Conservation (phyloP, 2,888 invertebrate genomes). For the Sympetrum striolatum region DNA sequence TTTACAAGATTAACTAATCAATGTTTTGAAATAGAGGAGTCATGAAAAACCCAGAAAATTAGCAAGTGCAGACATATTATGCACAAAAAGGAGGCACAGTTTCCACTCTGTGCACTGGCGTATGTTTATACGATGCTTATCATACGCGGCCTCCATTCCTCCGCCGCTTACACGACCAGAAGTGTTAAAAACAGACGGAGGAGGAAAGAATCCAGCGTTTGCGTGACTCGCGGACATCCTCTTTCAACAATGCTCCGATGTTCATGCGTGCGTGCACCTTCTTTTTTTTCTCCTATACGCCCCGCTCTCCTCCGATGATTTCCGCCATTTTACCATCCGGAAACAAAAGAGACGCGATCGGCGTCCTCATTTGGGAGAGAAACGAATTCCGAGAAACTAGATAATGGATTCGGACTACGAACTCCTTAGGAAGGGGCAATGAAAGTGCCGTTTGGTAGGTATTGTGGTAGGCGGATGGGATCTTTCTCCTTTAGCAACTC, state of each 20-base stretch:
- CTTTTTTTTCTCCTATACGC: neutral
- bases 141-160: neutral
- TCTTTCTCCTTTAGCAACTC: neutral
- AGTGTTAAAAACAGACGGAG: neutral
- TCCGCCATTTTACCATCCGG: neutral
- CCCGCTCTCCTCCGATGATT: neutral
- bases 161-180: neutral
- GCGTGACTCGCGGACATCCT: constrained; percentile 28
- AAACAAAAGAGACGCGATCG: constrained; percentile 14
- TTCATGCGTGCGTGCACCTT: constrained; percentile 28
- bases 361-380: constrained; percentile 6
- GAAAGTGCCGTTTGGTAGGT: neutral
- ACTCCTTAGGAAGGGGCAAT: neutral
- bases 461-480: neutral
- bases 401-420: neutral
- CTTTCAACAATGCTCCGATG: constrained; percentile 37
- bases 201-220: neutral
- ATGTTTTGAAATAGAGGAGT: too few species aligned
- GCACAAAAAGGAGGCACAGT: too few species aligned
- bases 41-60: too few species aligned
- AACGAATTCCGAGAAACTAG: neutral
- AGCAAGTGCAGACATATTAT: too few species aligned
- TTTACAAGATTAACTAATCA: too few species aligned
- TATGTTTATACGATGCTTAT: neutral
- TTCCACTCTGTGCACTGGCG: too few species aligned